These are phyloP conservation scores for Maniola jurtina DNA, from an alignment of 1,140 invertebrate genomes.

Conservation along the genomic window DNA sequence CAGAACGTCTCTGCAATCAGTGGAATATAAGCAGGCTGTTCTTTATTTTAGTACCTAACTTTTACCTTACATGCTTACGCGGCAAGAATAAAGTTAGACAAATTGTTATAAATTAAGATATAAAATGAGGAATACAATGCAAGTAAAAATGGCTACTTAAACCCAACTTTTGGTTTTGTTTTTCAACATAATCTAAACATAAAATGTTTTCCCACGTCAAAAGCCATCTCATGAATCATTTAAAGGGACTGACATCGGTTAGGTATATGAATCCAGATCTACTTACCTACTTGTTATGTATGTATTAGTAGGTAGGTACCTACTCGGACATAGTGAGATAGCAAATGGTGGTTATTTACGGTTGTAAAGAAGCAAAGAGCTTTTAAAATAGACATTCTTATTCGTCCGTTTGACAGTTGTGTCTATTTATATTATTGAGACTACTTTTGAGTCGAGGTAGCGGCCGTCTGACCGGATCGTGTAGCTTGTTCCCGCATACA, in stretches of 20 bases:
- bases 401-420: conserved; percentile 39
- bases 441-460: conserved; percentile 22
- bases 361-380: conserved; percentile 32
- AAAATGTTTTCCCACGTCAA: conserved; percentile 39
- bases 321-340: conserved; percentile 37
- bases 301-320: conserved; percentile 33
- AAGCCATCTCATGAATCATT: conserved; percentile 36
- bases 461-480: conserved; percentile 16
- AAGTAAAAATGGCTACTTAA: neutral
- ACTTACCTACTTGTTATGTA: conserved; percentile 28
- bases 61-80: too few species aligned
- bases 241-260: conserved; percentile 31
- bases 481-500: conserved; percentile 21
- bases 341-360: conserved; percentile 39
- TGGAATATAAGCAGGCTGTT: too few species aligned
- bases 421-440: conserved; percentile 40
- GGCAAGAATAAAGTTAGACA: too few species aligned
- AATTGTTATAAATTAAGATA: neutral
- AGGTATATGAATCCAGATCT: conserved; percentile 36
- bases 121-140: neutral
- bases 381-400: conserved; percentile 44
- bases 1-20: too few species aligned
- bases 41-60: too few species aligned
- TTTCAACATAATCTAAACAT: conserved; percentile 33
- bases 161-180: conserved; percentile 1